phyloP scores from a whole-genome alignment of 2,113 vertebrate genomes.

The Silurus meridionalis region DNA sequence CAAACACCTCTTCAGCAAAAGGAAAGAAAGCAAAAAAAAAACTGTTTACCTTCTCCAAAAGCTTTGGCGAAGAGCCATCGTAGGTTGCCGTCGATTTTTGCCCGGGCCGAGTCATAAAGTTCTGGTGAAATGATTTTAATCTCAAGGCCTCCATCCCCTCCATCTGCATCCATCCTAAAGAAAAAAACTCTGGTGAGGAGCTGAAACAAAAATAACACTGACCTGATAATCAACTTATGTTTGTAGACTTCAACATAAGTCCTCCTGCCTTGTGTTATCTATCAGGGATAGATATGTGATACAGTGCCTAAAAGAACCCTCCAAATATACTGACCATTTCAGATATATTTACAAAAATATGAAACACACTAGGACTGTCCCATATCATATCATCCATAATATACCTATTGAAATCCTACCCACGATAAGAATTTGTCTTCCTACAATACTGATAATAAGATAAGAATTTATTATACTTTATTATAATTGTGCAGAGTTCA shows the following conservation, averaged over 20 bases:
- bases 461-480: too few relatives aligned
- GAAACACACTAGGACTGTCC: background rate
- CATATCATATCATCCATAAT: too few relatives aligned
- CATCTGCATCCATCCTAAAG: slow-evolving; percentile 82
- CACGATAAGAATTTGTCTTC: too few relatives aligned
- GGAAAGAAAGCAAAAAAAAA: too few relatives aligned
- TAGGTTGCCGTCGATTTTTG: slow-evolving; percentile 96
- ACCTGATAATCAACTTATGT: background rate
- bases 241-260: background rate
- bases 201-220: background rate
- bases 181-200: background rate
- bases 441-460: too few relatives aligned
- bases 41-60: slow-evolving; percentile 88
- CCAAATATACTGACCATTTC: background rate
- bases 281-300: background rate
- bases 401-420: too few relatives aligned
- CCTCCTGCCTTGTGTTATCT: background rate
- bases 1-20: background rate
- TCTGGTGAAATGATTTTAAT: slow-evolving; percentile 87
- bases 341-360: background rate
- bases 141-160: slow-evolving; percentile 78
- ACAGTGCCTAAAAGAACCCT: background rate
- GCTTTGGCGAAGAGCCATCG: slow-evolving; percentile 97
- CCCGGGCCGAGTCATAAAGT: slow-evolving; percentile 93
- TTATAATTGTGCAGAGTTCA: too few relatives aligned